Base-by-base conservation (phyloP, 2,888 invertebrate species). In the Drosophila aldrichi region DNA sequence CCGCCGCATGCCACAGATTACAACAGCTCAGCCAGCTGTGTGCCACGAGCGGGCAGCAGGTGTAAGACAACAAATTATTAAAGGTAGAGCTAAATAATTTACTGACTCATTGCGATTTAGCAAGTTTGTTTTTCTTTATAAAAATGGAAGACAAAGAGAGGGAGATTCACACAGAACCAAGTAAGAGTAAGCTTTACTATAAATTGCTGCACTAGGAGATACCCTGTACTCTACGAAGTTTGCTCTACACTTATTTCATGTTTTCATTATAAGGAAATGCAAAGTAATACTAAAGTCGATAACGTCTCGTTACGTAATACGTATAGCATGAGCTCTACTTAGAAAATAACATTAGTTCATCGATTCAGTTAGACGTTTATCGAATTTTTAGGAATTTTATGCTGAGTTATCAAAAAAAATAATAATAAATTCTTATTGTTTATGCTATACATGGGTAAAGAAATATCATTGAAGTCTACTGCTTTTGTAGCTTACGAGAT, bases 1-100 rank as follows among this genome's bases (percentile, higher is more conserved):
- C 22, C 63, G 46, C 65, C 83, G 54, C 65, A 80, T 55, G 59
- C 77, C 73, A 58, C 65, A 52, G 68, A 66, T 84, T 81, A 62
- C 81, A 79, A 64, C 82, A 70, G 59, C 51, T 25, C 22, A 44
- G 18, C 51, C 49, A 65, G 60, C 48, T 77, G 72, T 61, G 46
- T 40, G 29, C 36, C 36, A 29, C 25, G 29, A 49, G 49, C 1
- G 81, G 77, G 16, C 72, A 76, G 49, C 49, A 79, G 64, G 64
- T 82, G 48, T 32, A 48, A 25, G 6, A 25, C 25, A 25, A 25
- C 25, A 6, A 25, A 25, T 6, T 25, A 25, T 25, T 25, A 25
- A 49, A 54, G n/a, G 12, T 20, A 20, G 22, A 7, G n/a, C 25
- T 36, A 48, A 46, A 34, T 18, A 2, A 36, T 29, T 67, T 32